Evolutionary conservation across 2,113 vertebrate species (phyloP), one percentile per base, ranked within the genome.

Genomic region (Triplophysa siluroides): DNA sequence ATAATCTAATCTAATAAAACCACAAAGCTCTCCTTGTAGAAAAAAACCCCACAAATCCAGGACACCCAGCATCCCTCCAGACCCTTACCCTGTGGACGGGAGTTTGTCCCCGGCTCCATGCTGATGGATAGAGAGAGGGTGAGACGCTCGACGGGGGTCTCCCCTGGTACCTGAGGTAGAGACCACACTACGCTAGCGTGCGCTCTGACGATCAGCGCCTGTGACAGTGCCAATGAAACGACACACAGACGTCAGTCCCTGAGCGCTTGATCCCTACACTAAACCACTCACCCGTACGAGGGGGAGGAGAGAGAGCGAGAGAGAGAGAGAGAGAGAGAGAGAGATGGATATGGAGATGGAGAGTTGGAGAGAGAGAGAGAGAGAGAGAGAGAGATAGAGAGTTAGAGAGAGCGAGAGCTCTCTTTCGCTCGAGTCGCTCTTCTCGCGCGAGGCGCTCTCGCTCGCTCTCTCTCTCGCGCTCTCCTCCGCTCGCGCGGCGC

Each of bases 81-180:
- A 5, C 54, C 89, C 93, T 92, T 87, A 94, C 92, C 92, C 89
- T 86, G 91, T 79, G 84, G 90, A 69, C 81, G 90, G 61, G 90
- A 88, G 87, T 89, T 83, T 81, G 85, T 88, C 90, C 87, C 90
- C 1, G 83, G 91, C 90, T 93, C 93, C 93, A 94, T 94, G 65
- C 79, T 89, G 45, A 85, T 83, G 87, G 88, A 90, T 89, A 10
- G 76, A 65, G 82, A 81, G 81, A 75, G 65, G 52, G 82, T 90
- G 76, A 83, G 84, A 19, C 16, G 4, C 61, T 66, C 61, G 19
- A 52, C 41, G 52, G 26, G 69, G 73, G 66, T 75, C 65, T 58
- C 83, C 81, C 47, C 54, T 52, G 65, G 74, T 79, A 71, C 71
- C 56, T 63, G 71, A 72, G 85, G 85, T 86, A 61, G 83, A 24